Evolutionary conservation across 2,113 vertebrate genomes (phyloP).

Genomic region (Perccottus glenii): DNA sequence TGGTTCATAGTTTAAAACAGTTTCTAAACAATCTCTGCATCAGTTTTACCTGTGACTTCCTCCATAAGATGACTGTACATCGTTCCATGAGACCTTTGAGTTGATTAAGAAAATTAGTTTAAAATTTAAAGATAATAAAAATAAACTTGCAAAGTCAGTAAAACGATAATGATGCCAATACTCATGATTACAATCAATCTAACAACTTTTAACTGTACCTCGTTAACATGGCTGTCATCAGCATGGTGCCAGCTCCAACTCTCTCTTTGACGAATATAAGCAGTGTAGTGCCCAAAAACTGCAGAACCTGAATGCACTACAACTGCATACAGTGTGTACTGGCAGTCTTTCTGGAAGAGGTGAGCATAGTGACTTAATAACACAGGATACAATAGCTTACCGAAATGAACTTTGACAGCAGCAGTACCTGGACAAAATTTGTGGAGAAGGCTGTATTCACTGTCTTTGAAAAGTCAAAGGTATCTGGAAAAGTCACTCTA

Average conservation of each 20-base stretch:
- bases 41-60: not conserved
- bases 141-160: not conserved
- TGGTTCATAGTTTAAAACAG: not conserved
- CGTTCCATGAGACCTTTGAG: slow-evolving; percentile 61
- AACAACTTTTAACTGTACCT: slow-evolving; percentile 31
- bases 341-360: slow-evolving; percentile 39
- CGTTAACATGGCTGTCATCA: slow-evolving; percentile 48
- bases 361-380: slow-evolving; percentile 10
- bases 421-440: slow-evolving; percentile 41
- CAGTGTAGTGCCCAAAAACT: slow-evolving; percentile 72
- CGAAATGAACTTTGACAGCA: not conserved
- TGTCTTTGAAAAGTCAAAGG: slow-evolving; percentile 42
- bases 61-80: slow-evolving; percentile 57
- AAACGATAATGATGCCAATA: not conserved
- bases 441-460: slow-evolving; percentile 13
- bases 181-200: not conserved
- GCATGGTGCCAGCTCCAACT: slow-evolving; percentile 63
- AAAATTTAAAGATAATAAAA: not conserved
- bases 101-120: not conserved
- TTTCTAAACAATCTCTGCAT: not conserved
- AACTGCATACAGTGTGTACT: slow-evolving; percentile 75
- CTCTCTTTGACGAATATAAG: slow-evolving; percentile 45
- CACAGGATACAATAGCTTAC: not conserved
- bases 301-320: slow-evolving; percentile 68
- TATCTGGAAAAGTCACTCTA: slow-evolving; percentile 66